Evolutionary conservation across 2,113 vertebrate genomes (phyloP).

Genomic region (Candoia aspera): DNA sequence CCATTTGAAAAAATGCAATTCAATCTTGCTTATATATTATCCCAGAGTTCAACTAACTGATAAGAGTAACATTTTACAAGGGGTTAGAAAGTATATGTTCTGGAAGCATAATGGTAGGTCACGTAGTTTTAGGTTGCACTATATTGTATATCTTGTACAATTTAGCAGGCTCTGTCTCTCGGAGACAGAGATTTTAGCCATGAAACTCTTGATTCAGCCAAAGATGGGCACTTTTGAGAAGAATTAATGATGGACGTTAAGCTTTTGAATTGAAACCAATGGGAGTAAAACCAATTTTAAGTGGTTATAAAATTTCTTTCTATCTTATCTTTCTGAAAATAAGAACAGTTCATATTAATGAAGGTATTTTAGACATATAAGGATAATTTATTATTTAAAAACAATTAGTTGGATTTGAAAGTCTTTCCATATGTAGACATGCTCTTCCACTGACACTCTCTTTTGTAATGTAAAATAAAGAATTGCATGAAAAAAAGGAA

Average conservation of each 20-base stretch:
- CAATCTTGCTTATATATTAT: background rate
- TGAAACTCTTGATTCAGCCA: background rate
- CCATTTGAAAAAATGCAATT: constrained; percentile 5
- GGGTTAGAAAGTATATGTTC: constrained; percentile 13
- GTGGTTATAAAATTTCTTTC: background rate
- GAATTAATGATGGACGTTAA: background rate
- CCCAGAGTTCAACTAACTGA: background rate
- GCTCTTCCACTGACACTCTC: background rate
- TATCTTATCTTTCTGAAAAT: background rate
- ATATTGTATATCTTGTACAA: background rate
- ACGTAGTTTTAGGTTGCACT: background rate
- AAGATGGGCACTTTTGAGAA: background rate
- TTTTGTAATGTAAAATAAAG: background rate
- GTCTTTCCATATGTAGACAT: background rate
- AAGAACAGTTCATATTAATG: background rate
- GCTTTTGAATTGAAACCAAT: background rate
- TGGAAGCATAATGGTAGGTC: background rate
- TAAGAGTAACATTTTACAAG: background rate
- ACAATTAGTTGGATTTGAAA: background rate
- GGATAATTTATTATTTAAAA: background rate
- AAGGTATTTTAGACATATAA: background rate
- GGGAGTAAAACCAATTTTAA: background rate
- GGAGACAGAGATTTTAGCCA: background rate
- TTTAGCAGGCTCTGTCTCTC: background rate
- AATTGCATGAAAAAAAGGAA: background rate